Base-by-base conservation (phyloP, 2,113 vertebrate species). In the Engystomops pustulosus region DNA sequence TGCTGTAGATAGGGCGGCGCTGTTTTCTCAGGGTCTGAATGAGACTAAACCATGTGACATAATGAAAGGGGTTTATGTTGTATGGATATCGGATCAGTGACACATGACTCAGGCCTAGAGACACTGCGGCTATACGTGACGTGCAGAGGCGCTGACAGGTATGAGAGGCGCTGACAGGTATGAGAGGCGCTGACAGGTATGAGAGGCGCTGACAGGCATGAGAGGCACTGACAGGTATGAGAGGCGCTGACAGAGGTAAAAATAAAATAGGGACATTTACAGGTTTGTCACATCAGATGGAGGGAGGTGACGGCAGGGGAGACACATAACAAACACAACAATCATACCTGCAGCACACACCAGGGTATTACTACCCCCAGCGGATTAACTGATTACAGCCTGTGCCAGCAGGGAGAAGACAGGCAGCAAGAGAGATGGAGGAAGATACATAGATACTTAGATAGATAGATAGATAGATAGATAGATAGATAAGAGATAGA, bases 341-440 rank as follows among this genome's bases (percentile, higher is more conserved):
- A 41, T 5, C 38, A 41, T 41, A 41, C 38, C 62, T 36, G 20
- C 30, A n/a, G n/a, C 74, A 55, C 49, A 77, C n/a, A 38, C 18
- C 2, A 32, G 34, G 49, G 4, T 55, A 55, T 77, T 23, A 77
- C 47, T 36, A 76, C 72, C 72, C 72, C 27, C 47, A 34, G 3
- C 30, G 44, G 72, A 76, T 76, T 76, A 76, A 76, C 27, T 34
- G 72, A 76, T 76, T 76, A 76, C 30, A 53, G 25, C 30, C 10
- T 76, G 49, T 53, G 72, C n/a, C 71, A 72, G 25, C 2, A 6
- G 14, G 44, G 70, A 72, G 17, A 27, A 32, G 72, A 76, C 44
- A 18, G 25, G 53, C 27, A 76, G 18, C 18, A 51, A 51, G 38
- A 41, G 38, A 41, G 38, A 41, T 45, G 4, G 12, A 47, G n/a